Percentiles rank a stretch among this genome's conserved stretches.
phyloP scores from a whole-genome alignment of 2,888 invertebrate genomes.

The Dasypolia templi region DNA sequence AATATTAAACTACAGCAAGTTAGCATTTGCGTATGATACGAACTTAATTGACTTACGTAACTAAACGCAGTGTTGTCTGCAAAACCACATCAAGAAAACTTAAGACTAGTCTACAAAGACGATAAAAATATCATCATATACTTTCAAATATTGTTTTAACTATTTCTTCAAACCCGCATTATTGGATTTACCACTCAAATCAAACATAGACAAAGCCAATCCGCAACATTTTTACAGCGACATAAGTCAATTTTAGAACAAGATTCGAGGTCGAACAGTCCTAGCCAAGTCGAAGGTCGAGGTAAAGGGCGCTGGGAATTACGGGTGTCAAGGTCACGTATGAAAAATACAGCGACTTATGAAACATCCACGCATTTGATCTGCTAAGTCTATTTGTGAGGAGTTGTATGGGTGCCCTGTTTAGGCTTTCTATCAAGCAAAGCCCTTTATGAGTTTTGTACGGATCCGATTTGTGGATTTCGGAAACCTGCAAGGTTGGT shows the following conservation, averaged over 20 bases:
- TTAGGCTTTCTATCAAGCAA: constrained; percentile 40
- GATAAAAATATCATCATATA: constrained; percentile 23
- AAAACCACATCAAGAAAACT: constrained; percentile 6
- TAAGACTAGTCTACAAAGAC: constrained; percentile 2
- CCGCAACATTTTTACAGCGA: constrained; percentile 47
- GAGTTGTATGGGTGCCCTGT: constrained; percentile 23
- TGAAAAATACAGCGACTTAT: constrained; percentile 50
- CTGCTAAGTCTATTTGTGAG: constrained; percentile 53
- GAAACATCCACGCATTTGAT: constrained; percentile 46
- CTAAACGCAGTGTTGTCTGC: not conserved
- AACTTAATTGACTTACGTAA: not conserved
- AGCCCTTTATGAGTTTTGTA: constrained; percentile 18
- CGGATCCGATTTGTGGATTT: not conserved
- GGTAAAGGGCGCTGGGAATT: constrained; percentile 45
- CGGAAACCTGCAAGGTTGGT: too few relatives aligned
- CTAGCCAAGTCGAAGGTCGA: constrained; percentile 40
- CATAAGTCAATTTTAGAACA: constrained; percentile 52
- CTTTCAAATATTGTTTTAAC: constrained; percentile 20
- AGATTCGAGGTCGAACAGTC: constrained; percentile 33
- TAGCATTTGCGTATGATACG: constrained; percentile 1
- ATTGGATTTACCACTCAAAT: constrained; percentile 44
- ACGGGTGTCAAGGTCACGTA: constrained; percentile 58
- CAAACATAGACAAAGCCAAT: constrained; percentile 30
- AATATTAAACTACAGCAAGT: not conserved
- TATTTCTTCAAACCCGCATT: constrained; percentile 25